These are phyloP conservation scores for Corydoras maculifer DNA, from an alignment of 2,113 vertebrate genomes.

Conservation along the genomic window DNA sequence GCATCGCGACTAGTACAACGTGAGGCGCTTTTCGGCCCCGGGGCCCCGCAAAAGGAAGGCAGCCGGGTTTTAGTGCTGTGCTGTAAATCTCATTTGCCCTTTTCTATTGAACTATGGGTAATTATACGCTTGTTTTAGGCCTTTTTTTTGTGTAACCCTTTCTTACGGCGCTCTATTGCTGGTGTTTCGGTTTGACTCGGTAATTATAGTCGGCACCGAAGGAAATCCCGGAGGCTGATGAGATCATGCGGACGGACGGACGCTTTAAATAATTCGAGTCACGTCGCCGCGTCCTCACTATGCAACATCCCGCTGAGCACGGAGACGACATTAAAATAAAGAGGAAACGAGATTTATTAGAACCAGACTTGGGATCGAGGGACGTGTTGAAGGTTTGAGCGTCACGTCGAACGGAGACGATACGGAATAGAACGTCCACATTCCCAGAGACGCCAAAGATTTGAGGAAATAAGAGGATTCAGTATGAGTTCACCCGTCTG, in stretches of 20 bases:
- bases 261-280: neutral
- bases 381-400: too few species aligned
- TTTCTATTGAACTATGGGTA: neutral
- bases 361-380: too few species aligned
- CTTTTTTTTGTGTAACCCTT: neutral
- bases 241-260: neutral
- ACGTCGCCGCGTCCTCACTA: neutral
- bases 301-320: neutral
- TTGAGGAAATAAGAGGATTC: too few species aligned
- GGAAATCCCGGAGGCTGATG: neutral
- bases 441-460: too few species aligned
- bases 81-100: neutral
- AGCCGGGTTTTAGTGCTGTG: neutral
- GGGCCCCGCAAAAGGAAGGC: neutral
- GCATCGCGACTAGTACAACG: neutral
- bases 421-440: too few species aligned
- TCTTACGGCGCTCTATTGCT: neutral
- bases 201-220: neutral
- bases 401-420: too few species aligned
- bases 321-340: neutral
- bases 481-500: too few species aligned
- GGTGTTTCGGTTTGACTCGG: neutral
- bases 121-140: neutral
- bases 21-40: neutral
- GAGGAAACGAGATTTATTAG: too few species aligned